Evolutionary conservation across 2,888 invertebrate species (phyloP).

Genomic region (Alloscopus bannaensis): DNA sequence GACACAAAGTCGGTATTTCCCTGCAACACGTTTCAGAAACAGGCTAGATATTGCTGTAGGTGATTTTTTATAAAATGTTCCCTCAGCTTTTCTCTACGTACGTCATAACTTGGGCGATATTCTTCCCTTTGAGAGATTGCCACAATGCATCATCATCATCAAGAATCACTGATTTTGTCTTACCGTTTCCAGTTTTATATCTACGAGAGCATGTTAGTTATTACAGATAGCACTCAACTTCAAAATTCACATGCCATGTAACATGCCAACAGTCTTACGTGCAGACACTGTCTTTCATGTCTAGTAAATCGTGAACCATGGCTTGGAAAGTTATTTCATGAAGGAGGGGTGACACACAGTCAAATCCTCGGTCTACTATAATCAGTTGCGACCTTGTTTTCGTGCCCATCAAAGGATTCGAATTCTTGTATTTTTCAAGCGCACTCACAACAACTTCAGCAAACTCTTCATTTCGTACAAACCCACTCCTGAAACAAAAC

Average conservation of each 20-base stretch:
- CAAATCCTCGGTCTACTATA: slow-evolving; percentile 67
- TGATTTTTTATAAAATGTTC: too few relatives aligned
- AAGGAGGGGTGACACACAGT: slow-evolving; percentile 53
- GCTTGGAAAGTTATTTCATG: slow-evolving; percentile 65
- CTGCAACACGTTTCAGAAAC: too few relatives aligned
- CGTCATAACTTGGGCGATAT: slow-evolving; percentile 68
- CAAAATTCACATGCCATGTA: slow-evolving; percentile 1
- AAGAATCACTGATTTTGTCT: slow-evolving; percentile 58
- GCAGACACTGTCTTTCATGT: slow-evolving; percentile 49
- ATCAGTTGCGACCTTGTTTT: slow-evolving; percentile 67
- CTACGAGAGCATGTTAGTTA: slow-evolving; percentile 8
- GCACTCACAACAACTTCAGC: slow-evolving; percentile 66
- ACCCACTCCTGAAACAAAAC: slow-evolving; percentile 47
- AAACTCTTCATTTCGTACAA: slow-evolving; percentile 64
- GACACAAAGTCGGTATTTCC: too few relatives aligned
- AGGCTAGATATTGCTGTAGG: too few relatives aligned
- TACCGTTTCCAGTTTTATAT: slow-evolving; percentile 22
- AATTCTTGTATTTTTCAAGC: slow-evolving; percentile 65
- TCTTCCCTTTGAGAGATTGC: slow-evolving; percentile 65
- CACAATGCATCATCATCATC: slow-evolving; percentile 69
- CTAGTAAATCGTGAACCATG: slow-evolving; percentile 56
- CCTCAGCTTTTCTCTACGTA: too few relatives aligned
- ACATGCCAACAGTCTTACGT: slow-evolving; percentile 18
- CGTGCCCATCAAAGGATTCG: slow-evolving; percentile 63
- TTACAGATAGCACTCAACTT: not conserved